Base-by-base conservation (phyloP, 2,888 invertebrate species). In the Kuschelorhynchus macadamiae region DNA sequence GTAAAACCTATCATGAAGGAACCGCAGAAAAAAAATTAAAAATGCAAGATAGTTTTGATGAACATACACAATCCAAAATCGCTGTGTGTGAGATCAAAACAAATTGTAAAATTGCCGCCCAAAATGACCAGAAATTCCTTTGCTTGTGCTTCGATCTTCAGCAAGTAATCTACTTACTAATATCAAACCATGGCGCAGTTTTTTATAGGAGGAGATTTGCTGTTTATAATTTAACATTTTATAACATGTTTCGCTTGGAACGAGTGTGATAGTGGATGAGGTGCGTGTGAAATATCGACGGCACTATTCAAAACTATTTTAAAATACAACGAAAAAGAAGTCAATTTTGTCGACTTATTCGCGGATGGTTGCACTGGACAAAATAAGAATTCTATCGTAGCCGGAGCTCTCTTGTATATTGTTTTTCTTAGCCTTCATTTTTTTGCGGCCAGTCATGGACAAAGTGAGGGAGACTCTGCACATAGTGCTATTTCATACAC, bases 141-240 rank as follows among this genome's bases (percentile, higher is more conserved):
- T 52, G 53, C 46, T 12, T 44, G 57, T 60, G 49, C 53, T 70
- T 61, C 17, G 62, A 67, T 18, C 32, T 62, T 12, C 67, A 67
- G 20, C 67, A 67, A 30, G 62, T 67, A 20, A 62, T 62, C 32
- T 33, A 42, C 30, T 17, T 61, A 16, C 67, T 47, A 4, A 17
- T 17, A 14, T 42, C 42, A 16, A 42, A 42, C 17, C 5, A 42
- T 3, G 17, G 17, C 11, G 39, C 30, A 16, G 20, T 52, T 52
- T 52, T 52, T n/a, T 52, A 52, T 17, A 36, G 36, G 36, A 52
- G 52, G 36, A 52, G 16, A n/a, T 52, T 32, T 33, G 52, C 52
- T 52, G 1, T 16, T 4, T 52, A 33, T 14, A 52, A 52, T 52
- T 52, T 52, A 33, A 52, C 52, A 5, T 16, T 52, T 18, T 36